A percentile compares a stretch with the other conserved stretches of the same genome.
phyloP scores from a whole-genome alignment of 2,797 vertebrate species.

The Periparus ater region DNA sequence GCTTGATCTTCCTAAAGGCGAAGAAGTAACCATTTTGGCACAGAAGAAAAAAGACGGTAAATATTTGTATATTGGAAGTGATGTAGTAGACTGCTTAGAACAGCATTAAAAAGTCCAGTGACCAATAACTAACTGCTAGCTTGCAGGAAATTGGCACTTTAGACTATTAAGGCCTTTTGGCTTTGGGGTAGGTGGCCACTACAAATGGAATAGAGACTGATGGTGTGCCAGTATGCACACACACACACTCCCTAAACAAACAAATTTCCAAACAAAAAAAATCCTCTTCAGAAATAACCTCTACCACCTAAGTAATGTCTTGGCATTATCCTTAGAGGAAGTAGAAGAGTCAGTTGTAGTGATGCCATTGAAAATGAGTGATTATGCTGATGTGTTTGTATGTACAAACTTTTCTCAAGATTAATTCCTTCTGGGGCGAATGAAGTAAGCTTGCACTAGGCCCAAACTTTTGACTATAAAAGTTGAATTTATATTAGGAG shows the following conservation, averaged over 20 bases:
- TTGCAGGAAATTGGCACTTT: neutral
- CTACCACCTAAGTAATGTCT: neutral
- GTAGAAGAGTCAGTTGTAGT: neutral
- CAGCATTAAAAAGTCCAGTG: neutral
- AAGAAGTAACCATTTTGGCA: constrained; percentile 96
- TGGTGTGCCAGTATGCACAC: neutral
- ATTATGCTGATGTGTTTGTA: neutral
- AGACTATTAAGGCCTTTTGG: neutral
- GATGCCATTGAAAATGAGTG: neutral
- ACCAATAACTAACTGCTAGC: neutral
- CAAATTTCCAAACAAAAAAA: neutral
- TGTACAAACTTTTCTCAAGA: neutral
- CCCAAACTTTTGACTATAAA: neutral
- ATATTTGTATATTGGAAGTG: neutral
- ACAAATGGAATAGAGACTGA: neutral
- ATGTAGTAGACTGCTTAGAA: neutral
- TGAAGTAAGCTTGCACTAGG: neutral
- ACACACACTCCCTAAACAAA: neutral
- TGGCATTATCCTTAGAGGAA: neutral
- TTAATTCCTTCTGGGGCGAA: neutral
- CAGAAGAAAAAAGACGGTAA: constrained; percentile 98
- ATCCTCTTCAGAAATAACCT: neutral
- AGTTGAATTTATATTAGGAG: neutral
- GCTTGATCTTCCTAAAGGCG: constrained; percentile 94
- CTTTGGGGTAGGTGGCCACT: neutral